These are phyloP conservation scores for Volucella bombylans DNA, from an alignment of 2,888 invertebrate species.

Conservation along the genomic window DNA sequence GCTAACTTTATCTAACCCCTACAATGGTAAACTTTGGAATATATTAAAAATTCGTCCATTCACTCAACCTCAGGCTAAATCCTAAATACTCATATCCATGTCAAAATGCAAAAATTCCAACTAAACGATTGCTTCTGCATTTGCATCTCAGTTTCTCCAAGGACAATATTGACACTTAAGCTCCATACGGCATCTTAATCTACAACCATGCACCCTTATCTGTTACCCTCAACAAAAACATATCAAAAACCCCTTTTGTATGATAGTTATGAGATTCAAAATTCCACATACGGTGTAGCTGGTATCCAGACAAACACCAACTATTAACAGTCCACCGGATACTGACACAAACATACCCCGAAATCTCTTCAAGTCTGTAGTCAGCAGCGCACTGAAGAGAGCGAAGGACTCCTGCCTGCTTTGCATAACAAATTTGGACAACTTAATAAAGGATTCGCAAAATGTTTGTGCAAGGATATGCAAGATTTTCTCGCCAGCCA, in stretches of 20 bases:
- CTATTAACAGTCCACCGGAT: slow-evolving; percentile 63
- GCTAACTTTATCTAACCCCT: too few relatives aligned
- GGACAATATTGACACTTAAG: slow-evolving; percentile 33
- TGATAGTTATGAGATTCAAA: slow-evolving; percentile 44
- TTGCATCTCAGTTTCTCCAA: background rate
- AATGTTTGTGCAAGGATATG: slow-evolving; percentile 71
- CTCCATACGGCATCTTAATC: slow-evolving; percentile 30
- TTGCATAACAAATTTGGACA: slow-evolving; percentile 73
- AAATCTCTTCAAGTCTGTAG: slow-evolving; percentile 28
- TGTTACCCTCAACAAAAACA: background rate
- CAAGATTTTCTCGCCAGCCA: slow-evolving; percentile 69
- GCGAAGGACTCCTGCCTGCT: slow-evolving; percentile 44
- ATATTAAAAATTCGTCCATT: too few relatives aligned
- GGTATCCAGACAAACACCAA: slow-evolving; percentile 61
- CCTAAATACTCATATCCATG: too few relatives aligned
- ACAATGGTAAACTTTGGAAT: too few relatives aligned
- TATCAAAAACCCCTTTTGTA: slow-evolving; percentile 31
- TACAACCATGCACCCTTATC: slow-evolving; percentile 10
- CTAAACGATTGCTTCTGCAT: background rate
- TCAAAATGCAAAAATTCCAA: too few relatives aligned
- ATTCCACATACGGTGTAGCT: slow-evolving; percentile 16
- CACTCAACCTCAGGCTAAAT: too few relatives aligned
- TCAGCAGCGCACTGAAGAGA: slow-evolving; percentile 36
- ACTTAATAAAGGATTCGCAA: slow-evolving; percentile 72
- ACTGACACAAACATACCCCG: slow-evolving; percentile 37